A percentile compares a stretch with the other conserved stretches of the same genome.
These are phyloP conservation scores for Priocnemis perturbator DNA, from an alignment of 2,888 invertebrate species.

Conservation along the genomic window DNA sequence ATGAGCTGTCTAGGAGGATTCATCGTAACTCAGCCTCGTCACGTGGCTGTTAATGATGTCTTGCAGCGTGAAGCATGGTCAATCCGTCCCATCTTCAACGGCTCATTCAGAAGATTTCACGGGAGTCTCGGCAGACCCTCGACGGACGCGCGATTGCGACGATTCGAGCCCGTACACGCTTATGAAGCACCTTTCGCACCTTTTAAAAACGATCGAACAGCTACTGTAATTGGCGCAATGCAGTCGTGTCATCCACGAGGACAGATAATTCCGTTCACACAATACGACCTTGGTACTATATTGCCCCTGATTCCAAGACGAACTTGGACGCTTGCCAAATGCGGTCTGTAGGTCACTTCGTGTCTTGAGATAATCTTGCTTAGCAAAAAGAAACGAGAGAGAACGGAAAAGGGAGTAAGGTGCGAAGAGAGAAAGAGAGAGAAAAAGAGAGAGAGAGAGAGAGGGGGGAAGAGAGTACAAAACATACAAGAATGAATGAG, in stretches of 20 bases:
- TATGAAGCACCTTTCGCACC: too few relatives aligned
- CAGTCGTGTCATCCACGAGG: constrained; percentile 69
- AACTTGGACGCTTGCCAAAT: constrained; percentile 70
- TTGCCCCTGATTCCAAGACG: constrained; percentile 70
- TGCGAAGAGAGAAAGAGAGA: not conserved
- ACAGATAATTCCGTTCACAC: constrained; percentile 70
- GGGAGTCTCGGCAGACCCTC: too few relatives aligned
- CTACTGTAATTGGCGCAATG: constrained; percentile 69
- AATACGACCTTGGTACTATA: constrained; percentile 71
- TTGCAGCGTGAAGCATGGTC: too few relatives aligned
- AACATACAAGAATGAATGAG: not conserved
- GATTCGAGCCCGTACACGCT: too few relatives aligned
- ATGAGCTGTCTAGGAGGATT: too few relatives aligned
- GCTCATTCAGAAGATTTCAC: too few relatives aligned
- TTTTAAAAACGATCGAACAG: constrained; percentile 41
- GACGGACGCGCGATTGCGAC: too few relatives aligned
- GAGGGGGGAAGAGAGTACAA: not conserved
- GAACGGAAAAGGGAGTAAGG: not conserved
- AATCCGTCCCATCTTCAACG: too few relatives aligned
- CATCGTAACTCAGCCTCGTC: too few relatives aligned
- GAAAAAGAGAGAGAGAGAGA: not conserved
- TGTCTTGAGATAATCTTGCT: constrained; percentile 60
- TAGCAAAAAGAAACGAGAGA: constrained; percentile 20
- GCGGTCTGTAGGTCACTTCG: constrained; percentile 70
- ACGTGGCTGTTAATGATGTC: too few relatives aligned